Evolutionary conservation across 2,888 invertebrate species (phyloP), one percentile per base, ranked within the genome.

Genomic region (Dasysyrphus tricinctus): DNA sequence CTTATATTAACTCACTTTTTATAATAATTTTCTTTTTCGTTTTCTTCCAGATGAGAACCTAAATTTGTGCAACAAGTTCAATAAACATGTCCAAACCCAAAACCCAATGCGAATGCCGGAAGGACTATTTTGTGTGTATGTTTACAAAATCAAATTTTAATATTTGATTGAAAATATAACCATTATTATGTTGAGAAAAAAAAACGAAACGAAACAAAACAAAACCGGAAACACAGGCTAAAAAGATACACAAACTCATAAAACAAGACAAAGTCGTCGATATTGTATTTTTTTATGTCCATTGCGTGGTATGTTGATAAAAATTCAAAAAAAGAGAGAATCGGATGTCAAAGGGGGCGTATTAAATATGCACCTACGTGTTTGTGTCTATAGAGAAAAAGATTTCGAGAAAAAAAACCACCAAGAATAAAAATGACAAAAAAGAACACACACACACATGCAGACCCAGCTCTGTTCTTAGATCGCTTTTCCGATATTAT

Each of bases 311-410:
- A 39, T 24, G 39, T 11, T 39, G 69, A 24, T 42, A 67, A 14
- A 39, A 34, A 19, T 24, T 24, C 24, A 24, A 16, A 1, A 51
- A 51, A 49, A 51, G n/a, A 2, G n/a, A 63, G 44, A 44, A 37
- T 51, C 69, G 69, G 69, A 69, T 69, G 69, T 54, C 54, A 54
- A 69, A 69, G 54, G 69, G 69, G 69, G 69, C 69, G 69, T 69
- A n/a, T 42, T 14, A 42, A 69, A 69, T 67, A 69, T 69, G 54
- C 69, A 69, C 69, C 69, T 69, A 69, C 69, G 54, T 39, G 67
- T 32, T 47, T 65, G 6, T 65, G 44, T 32, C 44, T 47, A 34
- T n/a, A 44, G 29, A 44, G n/a, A 37, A 14, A 34, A 14, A 49
- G 49, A 49, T 49, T 65, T 49, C 16, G 16, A 32, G 29, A 63